A percentile compares a stretch with the other conserved stretches of the same genome.
phyloP scores from a whole-genome alignment of 2,113 vertebrate genomes.

The Salvelinus namaycush region DNA sequence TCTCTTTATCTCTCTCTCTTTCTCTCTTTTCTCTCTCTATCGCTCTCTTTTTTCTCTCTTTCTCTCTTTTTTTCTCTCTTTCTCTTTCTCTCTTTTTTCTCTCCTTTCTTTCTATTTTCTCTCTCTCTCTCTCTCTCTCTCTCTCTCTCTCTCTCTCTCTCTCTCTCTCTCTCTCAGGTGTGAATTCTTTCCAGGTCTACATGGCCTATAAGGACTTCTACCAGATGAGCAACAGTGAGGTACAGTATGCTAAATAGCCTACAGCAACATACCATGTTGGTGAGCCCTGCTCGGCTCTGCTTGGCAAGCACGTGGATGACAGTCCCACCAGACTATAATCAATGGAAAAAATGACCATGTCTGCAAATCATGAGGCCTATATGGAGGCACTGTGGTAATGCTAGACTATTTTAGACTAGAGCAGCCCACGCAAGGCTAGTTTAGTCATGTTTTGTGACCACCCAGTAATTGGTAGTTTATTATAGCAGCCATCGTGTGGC shows the following conservation, averaged over 20 bases:
- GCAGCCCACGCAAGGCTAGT: conserved; percentile 1
- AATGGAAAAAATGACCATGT: no score
- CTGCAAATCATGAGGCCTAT: no score
- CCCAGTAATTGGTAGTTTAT: conserved; percentile 57
- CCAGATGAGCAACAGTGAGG: conserved; percentile 97
- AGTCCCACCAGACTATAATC: no score
- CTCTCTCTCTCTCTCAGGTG: conserved; percentile 69
- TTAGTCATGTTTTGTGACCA: conserved; percentile 51
- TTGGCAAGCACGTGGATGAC: no score
- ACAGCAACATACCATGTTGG: no score
- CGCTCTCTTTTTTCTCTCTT: neutral
- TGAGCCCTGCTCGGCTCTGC: no score
- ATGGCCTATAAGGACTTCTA: conserved; percentile 98
- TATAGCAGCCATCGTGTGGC: conserved; percentile 25
- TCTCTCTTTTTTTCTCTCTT: neutral
- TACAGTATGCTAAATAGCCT: conserved; percentile 46
- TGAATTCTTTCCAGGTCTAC: conserved; percentile 98
- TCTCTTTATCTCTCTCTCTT: neutral
- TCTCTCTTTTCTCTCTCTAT: no score
- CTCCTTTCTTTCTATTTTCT: neutral
- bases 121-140: neutral
- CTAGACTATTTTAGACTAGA: no score
- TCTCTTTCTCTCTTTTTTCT: neutral
- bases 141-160: neutral
- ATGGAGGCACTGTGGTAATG: no score